Conservation (phyloP, 2,113 vertebrate species). For the Epinephelus lanceolatus region DNA sequence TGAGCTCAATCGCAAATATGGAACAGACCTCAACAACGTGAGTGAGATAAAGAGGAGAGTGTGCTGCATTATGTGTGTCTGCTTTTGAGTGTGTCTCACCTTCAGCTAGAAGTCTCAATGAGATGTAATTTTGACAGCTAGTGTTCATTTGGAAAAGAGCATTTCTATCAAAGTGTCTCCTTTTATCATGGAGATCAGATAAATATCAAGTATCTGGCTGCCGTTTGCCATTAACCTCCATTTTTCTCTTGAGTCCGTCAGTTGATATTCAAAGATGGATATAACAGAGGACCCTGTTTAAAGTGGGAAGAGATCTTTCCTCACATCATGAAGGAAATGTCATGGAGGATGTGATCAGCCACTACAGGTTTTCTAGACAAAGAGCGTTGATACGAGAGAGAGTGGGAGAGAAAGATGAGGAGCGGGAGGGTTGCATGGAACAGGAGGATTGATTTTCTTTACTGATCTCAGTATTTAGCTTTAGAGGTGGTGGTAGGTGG, state of each 20-base stretch:
- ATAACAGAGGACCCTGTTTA: neutral
- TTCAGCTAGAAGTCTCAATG: neutral
- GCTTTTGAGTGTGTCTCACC: neutral
- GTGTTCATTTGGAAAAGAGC: neutral
- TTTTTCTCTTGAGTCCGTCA: slow-evolving; percentile 8
- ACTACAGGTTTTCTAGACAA: neutral
- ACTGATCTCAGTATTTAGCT: neutral
- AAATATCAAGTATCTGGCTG: slow-evolving; percentile 2
- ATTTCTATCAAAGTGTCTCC: neutral
- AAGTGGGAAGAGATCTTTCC: neutral
- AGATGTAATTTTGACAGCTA: neutral
- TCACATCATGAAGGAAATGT: slow-evolving; percentile 4
- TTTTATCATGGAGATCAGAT: slow-evolving; percentile 10
- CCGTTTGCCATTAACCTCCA: neutral
- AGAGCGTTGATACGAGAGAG: too few species aligned
- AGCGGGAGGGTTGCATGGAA: neutral
- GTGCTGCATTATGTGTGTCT: neutral
- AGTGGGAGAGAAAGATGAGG: neutral
- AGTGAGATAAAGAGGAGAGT: slow-evolving; percentile 51
- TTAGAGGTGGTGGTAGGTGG: neutral
- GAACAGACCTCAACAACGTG: slow-evolving; percentile 94
- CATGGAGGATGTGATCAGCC: neutral
- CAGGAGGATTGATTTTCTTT: neutral
- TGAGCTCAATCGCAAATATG: slow-evolving; percentile 95
- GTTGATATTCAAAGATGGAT: slow-evolving; percentile 30